phyloP scores from a whole-genome alignment of 2,888 invertebrate species.

The Gortyna flavago region DNA sequence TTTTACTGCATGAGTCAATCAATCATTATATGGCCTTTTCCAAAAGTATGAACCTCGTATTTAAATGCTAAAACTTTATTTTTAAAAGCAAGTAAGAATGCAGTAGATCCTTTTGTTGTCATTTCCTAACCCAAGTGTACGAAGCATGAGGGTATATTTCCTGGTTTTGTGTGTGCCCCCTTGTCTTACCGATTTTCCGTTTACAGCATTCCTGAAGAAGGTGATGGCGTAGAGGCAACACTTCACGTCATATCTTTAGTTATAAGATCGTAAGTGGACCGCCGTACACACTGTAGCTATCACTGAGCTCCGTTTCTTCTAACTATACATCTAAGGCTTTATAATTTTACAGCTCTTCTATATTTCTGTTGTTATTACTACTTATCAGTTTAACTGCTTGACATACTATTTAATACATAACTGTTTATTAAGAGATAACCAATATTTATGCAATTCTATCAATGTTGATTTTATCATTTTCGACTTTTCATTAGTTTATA shows the following conservation, averaged over 20 bases:
- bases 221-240: conserved; percentile 91
- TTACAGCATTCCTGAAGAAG: conserved; percentile 95
- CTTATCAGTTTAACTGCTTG: conserved; percentile 57
- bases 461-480: conserved; percentile 31
- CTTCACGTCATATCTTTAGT: conserved; percentile 88
- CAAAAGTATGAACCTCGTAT: conserved; percentile 29
- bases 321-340: conserved; percentile 61
- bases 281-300: conserved; percentile 69
- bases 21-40: conserved; percentile 11
- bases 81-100: conserved; percentile 35
- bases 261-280: conserved; percentile 90
- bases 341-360: conserved; percentile 62
- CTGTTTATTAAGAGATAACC: conserved; percentile 39
- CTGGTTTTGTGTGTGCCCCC: conserved; percentile 79
- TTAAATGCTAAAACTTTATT: conserved; percentile 30
- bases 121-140: conserved; percentile 52
- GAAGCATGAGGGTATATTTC: conserved; percentile 68
- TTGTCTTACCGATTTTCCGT: conserved; percentile 82
- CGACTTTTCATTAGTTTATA: conserved; percentile 40
- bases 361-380: conserved; percentile 48
- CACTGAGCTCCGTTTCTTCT: conserved; percentile 72
- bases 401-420: conserved; percentile 49
- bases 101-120: conserved; percentile 41
- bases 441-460: conserved; percentile 31
- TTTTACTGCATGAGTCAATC: conserved; percentile 40